Evolutionary conservation across 2,113 vertebrate species (phyloP).

Genomic region (Daubentonia madagascariensis): DNA sequence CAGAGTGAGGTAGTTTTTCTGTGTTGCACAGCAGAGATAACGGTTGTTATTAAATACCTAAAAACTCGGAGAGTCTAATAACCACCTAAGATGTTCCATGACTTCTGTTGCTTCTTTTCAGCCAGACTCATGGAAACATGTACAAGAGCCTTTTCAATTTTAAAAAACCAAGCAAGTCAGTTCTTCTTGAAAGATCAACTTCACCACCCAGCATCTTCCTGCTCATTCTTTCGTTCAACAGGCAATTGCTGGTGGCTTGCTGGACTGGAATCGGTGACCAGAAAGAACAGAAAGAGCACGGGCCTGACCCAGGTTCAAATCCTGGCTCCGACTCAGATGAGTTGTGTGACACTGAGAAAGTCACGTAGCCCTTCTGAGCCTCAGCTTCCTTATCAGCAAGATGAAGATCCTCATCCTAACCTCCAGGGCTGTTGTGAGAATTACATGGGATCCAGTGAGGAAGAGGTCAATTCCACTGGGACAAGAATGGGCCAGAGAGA

Average conservation of each 20-base stretch:
- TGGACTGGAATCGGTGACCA: not conserved
- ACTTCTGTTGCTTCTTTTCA: not conserved
- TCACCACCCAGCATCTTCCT: not conserved
- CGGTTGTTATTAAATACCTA: slow-evolving; percentile 74
- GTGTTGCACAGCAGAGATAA: slow-evolving; percentile 57
- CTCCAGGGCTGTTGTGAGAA: not conserved
- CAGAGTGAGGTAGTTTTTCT: slow-evolving; percentile 44
- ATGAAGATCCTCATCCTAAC: not conserved
- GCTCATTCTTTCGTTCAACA: not conserved
- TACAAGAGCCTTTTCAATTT: not conserved
- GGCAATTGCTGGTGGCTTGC: not conserved
- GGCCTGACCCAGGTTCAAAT: not conserved
- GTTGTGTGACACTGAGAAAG: not conserved
- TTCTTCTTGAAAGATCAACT: not conserved
- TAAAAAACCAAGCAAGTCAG: not conserved
- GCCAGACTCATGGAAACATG: not conserved
- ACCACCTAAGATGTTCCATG: slow-evolving; percentile 58
- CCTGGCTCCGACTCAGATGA: not conserved
- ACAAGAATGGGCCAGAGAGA: not conserved
- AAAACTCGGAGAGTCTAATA: slow-evolving; percentile 67
- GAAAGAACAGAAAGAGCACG: not conserved
- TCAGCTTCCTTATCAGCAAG: not conserved
- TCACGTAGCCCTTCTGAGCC: not conserved
- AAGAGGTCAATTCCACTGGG: not conserved
- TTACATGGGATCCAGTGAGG: not conserved